These are phyloP conservation scores for Pseudomyrmex dendroicus DNA, from an alignment of 1,140 invertebrate genomes.

Conservation along the genomic window DNA sequence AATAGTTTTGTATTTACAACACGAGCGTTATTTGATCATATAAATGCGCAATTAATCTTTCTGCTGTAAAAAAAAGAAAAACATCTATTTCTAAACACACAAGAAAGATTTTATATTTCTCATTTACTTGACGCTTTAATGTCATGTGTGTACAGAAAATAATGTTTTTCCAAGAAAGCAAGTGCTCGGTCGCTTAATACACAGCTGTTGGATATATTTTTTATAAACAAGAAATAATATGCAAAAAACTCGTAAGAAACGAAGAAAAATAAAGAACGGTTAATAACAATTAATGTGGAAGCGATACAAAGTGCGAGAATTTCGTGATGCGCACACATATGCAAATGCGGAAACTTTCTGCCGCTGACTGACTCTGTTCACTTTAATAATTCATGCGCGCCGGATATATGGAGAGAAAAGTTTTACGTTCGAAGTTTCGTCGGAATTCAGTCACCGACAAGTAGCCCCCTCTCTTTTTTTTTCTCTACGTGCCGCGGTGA, in stretches of 20 bases:
- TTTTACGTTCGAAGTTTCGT: slow-evolving; percentile 25
- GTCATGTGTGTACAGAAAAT: no score
- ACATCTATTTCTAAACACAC: no score
- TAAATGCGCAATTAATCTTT: no score
- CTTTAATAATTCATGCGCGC: slow-evolving; percentile 38
- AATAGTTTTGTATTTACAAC: no score
- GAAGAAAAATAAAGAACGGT: not conserved
- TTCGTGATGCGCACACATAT: slow-evolving; percentile 7
- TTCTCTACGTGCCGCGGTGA: not conserved
- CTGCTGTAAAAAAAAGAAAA: no score
- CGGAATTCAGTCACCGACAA: slow-evolving; percentile 10
- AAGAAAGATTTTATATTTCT: no score
- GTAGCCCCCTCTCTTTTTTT: not conserved
- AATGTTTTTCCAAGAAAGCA: no score
- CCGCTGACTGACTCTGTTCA: not conserved
- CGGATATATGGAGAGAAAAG: not conserved
- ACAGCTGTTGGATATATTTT: no score
- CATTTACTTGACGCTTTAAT: no score
- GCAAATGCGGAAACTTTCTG: slow-evolving; percentile 12
- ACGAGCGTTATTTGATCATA: no score
- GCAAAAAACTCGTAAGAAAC: not conserved
- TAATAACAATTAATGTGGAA: slow-evolving; percentile 6
- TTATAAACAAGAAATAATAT: no score
- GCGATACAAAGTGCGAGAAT: not conserved
- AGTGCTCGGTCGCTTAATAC: no score